Evolutionary conservation across 2,888 invertebrate genomes (phyloP), one percentile per base, ranked within the genome.

Genomic region (Apamea sordens): DNA sequence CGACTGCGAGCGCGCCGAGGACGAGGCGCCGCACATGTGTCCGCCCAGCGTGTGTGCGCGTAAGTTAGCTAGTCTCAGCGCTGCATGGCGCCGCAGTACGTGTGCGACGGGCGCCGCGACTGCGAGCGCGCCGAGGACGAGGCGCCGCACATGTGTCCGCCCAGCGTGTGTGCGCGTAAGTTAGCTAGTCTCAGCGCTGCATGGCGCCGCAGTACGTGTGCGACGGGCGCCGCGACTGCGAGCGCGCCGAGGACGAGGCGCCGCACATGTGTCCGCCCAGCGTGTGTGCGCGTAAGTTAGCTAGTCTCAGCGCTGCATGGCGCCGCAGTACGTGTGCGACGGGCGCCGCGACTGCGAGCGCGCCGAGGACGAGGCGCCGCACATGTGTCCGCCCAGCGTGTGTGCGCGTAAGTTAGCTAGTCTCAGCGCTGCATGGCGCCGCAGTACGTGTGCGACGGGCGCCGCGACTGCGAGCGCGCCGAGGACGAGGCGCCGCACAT

Each of bases 41-140:
- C 89, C 90, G 0, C 84, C 64, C 0, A 73, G 80, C 53, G 94
- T 94, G 0, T 97, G 97, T 80, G 77, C 90, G 0, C 92, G 96
- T 96, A 32, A 32, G 32, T n/a, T n/a, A n/a, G n/a, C n/a, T n/a
- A n/a, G n/a, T n/a, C n/a, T n/a, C 69, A 88, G 47, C 93, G 94
- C 10, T 97, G 97, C 89, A 95, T 97, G 88, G 92, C 96, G 64
- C 89, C 95, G 15, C 90, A 91, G 53, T 96, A 95, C 91, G 94
- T 97, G 89, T 97, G 97, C 88, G 97, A 97, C 90, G 97, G 97
- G 0, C 88, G 92, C 6, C 73, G 87, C 0, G 97, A 97, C 93
- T 97, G 97, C 84, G 77, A 65, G 73, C 79, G 36, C 21, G 95
- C 90, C 0, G 95, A 95, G 89, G 97, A 97, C 91, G 97, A 97